Evolutionary conservation across 2,797 vertebrate species (phyloP).

Genomic region (Gymnothorax reevesii): DNA sequence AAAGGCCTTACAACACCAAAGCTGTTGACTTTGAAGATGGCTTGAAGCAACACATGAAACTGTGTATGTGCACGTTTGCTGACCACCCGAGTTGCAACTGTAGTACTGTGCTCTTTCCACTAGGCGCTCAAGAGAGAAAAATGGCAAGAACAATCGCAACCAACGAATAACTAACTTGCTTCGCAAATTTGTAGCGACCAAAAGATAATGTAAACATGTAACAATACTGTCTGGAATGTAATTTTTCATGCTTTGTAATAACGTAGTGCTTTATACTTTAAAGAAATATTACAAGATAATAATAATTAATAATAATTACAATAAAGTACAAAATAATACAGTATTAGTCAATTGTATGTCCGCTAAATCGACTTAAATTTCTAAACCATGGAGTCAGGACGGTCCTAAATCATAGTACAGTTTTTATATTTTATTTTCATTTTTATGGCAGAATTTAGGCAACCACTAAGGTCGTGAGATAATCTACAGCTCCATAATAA

Average conservation of each 20-base stretch:
- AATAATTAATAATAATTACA: neutral
- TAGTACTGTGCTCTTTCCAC: neutral
- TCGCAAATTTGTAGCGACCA: neutral
- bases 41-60: neutral
- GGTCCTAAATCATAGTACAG: neutral
- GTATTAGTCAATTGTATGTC: neutral
- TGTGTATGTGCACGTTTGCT: neutral
- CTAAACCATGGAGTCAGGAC: neutral
- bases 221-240: neutral
- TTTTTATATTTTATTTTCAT: too few species aligned
- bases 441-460: neutral
- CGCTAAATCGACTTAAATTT: neutral
- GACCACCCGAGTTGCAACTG: neutral
- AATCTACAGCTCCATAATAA: neutral
- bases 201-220: neutral
- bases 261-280: neutral
- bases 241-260: neutral
- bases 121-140: neutral
- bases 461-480: neutral
- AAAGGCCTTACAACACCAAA: neutral
- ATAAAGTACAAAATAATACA: neutral
- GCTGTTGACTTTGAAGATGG: neutral
- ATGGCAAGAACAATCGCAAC: slow-evolving; percentile 1
- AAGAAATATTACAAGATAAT: neutral
- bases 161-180: neutral